Percentiles rank a stretch among this genome's conserved stretches.
phyloP scores from a whole-genome alignment of 2,113 vertebrate genomes.

The Dryoscopus gambensis region DNA sequence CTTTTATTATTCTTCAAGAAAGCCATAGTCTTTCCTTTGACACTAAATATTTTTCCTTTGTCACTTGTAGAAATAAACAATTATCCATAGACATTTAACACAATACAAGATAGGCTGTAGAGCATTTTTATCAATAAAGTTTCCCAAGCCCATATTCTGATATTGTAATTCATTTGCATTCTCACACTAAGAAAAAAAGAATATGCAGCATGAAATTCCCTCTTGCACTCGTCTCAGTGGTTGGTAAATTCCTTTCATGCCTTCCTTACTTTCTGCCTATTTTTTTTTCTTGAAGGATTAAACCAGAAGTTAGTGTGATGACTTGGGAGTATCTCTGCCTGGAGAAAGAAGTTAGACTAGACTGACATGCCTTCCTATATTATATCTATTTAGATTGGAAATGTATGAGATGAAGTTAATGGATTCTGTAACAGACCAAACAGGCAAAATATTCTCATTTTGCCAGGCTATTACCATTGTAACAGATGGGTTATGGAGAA shows the following conservation, averaged over 20 bases:
- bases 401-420: neutral
- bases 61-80: neutral
- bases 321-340: neutral
- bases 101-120: neutral
- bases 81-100: neutral
- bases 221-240: neutral
- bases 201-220: neutral
- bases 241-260: neutral
- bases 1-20: neutral
- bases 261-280: neutral
- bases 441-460: neutral
- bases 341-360: neutral
- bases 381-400: neutral
- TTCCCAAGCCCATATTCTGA: neutral
- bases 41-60: neutral
- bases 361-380: neutral
- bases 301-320: neutral
- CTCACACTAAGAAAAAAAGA: neutral
- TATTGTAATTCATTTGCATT: neutral
- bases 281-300: neutral
- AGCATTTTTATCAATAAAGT: neutral
- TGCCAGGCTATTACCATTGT: neutral
- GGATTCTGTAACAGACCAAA: neutral
- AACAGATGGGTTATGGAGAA: neutral
- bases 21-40: neutral